Conservation (phyloP, 2,888 invertebrate genomes). For the Heliconius erato region DNA sequence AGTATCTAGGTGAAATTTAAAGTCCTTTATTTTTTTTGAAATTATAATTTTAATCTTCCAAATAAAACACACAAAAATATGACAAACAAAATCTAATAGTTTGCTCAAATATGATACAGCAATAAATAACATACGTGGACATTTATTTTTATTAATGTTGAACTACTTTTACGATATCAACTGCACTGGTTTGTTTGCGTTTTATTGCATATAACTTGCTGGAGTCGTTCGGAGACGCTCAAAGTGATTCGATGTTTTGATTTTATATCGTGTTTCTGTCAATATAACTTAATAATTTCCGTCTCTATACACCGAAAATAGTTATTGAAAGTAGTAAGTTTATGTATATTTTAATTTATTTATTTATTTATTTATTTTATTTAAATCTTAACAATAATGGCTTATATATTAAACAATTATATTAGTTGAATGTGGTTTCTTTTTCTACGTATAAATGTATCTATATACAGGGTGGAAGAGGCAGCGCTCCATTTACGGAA, state of each 20-base stretch:
- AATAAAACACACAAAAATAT: background rate
- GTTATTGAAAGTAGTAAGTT: background rate
- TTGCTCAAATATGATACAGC: slow-evolving; percentile 8
- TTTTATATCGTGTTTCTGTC: slow-evolving; percentile 14
- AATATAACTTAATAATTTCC: slow-evolving; percentile 29
- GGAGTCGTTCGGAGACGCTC: slow-evolving; percentile 12
- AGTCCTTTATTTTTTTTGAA: too few species aligned
- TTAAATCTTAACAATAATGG: too few species aligned
- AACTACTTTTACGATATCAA: slow-evolving; percentile 31
- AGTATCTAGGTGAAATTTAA: too few species aligned
- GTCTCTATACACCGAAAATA: background rate
- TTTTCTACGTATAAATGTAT: too few species aligned
- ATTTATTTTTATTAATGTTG: slow-evolving; percentile 32
- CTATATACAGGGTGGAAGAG: too few species aligned
- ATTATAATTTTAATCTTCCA: too few species aligned
- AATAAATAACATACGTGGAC: slow-evolving; percentile 25
- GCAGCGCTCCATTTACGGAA: too few species aligned
- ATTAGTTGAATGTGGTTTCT: too few species aligned
- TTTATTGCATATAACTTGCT: slow-evolving; percentile 26
- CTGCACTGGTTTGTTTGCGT: slow-evolving; percentile 17
- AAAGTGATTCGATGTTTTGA: slow-evolving; percentile 27
- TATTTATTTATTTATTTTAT: too few species aligned
- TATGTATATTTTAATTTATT: too few species aligned
- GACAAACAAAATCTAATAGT: background rate
- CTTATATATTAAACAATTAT: too few species aligned